Conservation (phyloP, 1,140 invertebrate species). For the Ooceraea biroi region DNA sequence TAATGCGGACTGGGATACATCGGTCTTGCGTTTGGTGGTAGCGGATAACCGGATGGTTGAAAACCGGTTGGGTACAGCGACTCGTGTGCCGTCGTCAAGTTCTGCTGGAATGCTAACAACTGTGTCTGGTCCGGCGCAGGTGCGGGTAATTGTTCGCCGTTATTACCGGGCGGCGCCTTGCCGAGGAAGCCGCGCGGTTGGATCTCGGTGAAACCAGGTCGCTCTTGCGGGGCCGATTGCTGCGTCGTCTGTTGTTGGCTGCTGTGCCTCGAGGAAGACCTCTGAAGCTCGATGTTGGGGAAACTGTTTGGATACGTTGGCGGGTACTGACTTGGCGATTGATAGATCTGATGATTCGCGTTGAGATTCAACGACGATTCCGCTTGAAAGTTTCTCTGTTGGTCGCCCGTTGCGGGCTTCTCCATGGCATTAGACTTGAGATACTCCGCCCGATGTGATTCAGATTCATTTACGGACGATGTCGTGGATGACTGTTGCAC, state of each 20-base stretch:
- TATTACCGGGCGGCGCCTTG: constrained; percentile 50
- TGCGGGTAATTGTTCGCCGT: constrained; percentile 59
- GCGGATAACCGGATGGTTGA: constrained; percentile 80
- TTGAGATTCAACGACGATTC: constrained; percentile 75
- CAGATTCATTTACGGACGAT: constrained; percentile 71
- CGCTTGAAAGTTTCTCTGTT: constrained; percentile 78
- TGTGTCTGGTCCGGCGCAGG: constrained; percentile 76
- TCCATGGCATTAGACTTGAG: constrained; percentile 78
- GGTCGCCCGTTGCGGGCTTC: constrained; percentile 76
- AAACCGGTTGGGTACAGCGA: constrained; percentile 82
- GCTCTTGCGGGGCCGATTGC: constrained; percentile 56
- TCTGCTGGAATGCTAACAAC: constrained; percentile 80
- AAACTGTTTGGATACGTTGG: constrained; percentile 79
- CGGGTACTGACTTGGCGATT: constrained; percentile 78
- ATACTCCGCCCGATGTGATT: constrained; percentile 77
- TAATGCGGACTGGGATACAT: constrained; percentile 83
- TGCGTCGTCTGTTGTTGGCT: constrained; percentile 72
- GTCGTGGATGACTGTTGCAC: constrained; percentile 74
- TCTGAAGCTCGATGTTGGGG: constrained; percentile 70
- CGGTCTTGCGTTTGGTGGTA: constrained; percentile 81
- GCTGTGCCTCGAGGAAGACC: constrained; percentile 69
- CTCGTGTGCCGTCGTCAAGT: constrained; percentile 77
- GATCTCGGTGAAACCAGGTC: constrained; percentile 68
- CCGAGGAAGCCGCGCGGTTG: constrained; percentile 73
- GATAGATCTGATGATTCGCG: constrained; percentile 82